phyloP scores from a whole-genome alignment of 2,113 vertebrate species.

The Pelobates fuscus region DNA sequence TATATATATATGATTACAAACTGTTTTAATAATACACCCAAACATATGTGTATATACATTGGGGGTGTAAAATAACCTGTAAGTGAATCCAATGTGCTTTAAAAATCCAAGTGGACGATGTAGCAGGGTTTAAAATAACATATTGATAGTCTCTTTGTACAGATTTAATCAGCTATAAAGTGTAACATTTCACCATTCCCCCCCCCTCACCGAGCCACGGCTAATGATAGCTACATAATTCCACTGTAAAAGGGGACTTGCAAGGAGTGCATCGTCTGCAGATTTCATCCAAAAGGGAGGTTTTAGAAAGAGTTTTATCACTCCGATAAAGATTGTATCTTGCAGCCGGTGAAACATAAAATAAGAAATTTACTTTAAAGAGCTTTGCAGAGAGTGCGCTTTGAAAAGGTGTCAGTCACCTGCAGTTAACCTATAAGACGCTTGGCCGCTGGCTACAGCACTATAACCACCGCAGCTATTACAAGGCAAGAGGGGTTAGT shows the following conservation, averaged over 20 bases:
- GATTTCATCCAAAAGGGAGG: constrained; percentile 25
- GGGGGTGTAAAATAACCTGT: too few species aligned
- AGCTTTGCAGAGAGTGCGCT: neutral
- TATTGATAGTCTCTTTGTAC: constrained; percentile 30
- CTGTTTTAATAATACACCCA: too few species aligned
- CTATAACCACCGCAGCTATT: neutral
- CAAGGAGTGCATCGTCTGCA: constrained; percentile 36
- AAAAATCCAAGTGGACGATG: too few species aligned
- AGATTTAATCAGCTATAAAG: constrained; percentile 45
- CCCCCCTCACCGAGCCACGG: constrained; percentile 12
- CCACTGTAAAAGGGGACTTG: constrained; percentile 20
- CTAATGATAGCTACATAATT: constrained; percentile 48
- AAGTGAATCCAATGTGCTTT: too few species aligned
- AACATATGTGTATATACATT: too few species aligned
- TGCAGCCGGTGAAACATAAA: constrained; percentile 38
- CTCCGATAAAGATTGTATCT: constrained; percentile 42
- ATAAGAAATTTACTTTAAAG: constrained; percentile 34
- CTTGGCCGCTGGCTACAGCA: neutral
- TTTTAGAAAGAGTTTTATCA: constrained; percentile 43
- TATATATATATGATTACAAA: too few species aligned
- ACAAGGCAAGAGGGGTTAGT: neutral
- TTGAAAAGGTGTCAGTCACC: constrained; percentile 16
- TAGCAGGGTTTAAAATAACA: constrained; percentile 40
- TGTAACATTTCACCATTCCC: constrained; percentile 15
- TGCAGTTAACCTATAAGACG: constrained; percentile 2